Base-by-base conservation (phyloP, 2,888 invertebrate genomes). In the Ephialtes manifestator region DNA sequence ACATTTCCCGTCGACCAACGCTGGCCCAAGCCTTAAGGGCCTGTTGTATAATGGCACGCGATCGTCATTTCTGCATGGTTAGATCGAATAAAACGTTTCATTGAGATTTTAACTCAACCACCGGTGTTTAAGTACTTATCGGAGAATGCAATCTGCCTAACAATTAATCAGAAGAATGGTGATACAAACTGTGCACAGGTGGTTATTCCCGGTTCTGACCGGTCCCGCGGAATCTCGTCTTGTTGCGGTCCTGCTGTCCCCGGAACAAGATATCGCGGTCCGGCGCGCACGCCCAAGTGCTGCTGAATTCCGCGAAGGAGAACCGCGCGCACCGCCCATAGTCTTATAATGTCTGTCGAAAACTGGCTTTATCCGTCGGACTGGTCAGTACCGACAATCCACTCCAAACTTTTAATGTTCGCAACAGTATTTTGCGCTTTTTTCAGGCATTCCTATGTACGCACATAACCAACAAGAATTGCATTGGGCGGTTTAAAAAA, bases 251-350 rank as follows among this genome's bases (percentile, higher is more conserved):
- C 75, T 55, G 71, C 58, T 55, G 72, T 48, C 70, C 53, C 75
- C 70, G 85, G 86, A 87, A 88, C 85, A 83, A 88, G 84, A 85
- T 72, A 80, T 75, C 55, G 68, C 74, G 43, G n/a, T 58, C 65
- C 71, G 74, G 70, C 55, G 31, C 43, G 63, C 51, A 28, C 68
- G 63, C 68, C 43, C 68, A 63, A 24, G 68, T 53, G 81, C 65
- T 70, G 53, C 43, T 63, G 70, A 80, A 83, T 83, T 83, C 79
- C 79, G 48, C 71, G 70, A 78, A 83, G 43, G 72, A 81, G 77
- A 85, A 86, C 80, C 83, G 79, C 85, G 78, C 68, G 53, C 31
- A 55, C 43, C 65, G 18, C 53, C 71, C 53, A 76, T 55, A 65
- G 71, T 58, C 43, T 75, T 28, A 63, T 31, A n/a, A 31, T 20